Base-by-base conservation (phyloP, 2,113 vertebrate species). In the Rhinopomastus cyanomelas region DNA sequence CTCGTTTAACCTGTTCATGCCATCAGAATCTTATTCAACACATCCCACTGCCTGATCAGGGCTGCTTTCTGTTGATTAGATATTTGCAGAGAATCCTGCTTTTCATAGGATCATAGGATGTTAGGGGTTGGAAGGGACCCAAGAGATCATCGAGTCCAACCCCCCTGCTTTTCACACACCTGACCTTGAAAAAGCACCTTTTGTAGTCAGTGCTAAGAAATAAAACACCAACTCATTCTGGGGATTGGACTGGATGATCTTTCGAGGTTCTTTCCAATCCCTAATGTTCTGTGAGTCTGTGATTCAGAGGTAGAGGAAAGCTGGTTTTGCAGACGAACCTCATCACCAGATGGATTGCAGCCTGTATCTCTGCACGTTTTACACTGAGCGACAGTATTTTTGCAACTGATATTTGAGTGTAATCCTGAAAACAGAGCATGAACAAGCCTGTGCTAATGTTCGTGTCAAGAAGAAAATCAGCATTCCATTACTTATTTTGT, bases 401-500 rank as follows among this genome's bases (percentile, higher is more conserved):
- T 85, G 80, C 53, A 80, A 32, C 30, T 49, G 46, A 21, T 82
- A 15, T 78, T 90, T 92, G 80, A 77, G 36, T 74, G 16, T 36
- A 69, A 65, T 65, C 61, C 87, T 85, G 68, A 57, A 94, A 85
- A 62, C 34, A 66, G n/a, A 49, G 69, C 64, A 83, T 94, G 94
- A 94, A 95, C 82, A 90, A 92, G 93, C 25, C 61, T 66, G 11
- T 34, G 19, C 51, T 81, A 88, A 91, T 64, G 64, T 53, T 95
- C 71, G 22, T n/a, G 22, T 93, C 85, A 53, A 82, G 60, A 89
- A 95, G 77, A 78, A 95, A 74, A 85, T 95, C 57, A 36, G 94
- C 86, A 90, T 81, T 94, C 79, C 88, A 94, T 94, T 95, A 90
- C 52, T 96, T 93, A 94, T 80, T 91, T 92, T 80, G 66, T 87